Evolutionary conservation across 2,797 vertebrate genomes (phyloP), one percentile per base, ranked within the genome.

Genomic region (Echeneis naucrates): DNA sequence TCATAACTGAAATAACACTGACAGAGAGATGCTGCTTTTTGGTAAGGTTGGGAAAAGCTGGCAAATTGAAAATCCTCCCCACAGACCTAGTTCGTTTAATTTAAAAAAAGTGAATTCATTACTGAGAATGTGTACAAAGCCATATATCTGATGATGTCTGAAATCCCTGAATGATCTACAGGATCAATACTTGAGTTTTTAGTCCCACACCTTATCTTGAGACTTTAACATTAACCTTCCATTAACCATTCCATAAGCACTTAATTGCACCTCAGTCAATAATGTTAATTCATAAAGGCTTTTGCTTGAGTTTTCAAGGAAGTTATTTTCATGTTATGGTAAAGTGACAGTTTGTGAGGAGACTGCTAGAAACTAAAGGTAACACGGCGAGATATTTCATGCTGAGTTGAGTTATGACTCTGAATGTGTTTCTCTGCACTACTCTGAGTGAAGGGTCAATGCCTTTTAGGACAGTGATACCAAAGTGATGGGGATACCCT

Each of bases 161-260:
- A 96, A 96, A 95, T 86, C 91, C 83, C 91, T 92, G 80, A 2
- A 61, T 50, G 90, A 93, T 94, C 93, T 93, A 90, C 91, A 92
- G 93, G 96, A 98, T 98, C 97, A 96, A 99, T 98, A 97, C 91
- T 95, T 93, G 95, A 95, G 93, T 96, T 97, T 97, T 96, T 97
- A 96, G 95, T 94, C 95, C 95, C 95, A 94, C 95, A 95, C 95
- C 96, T 96, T 95, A 95, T 96, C 95, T 93, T 91, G 90, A 97
- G 95, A 96, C 96, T 96, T 95, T 87, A 94, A 93, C 96, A 97
- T 99, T 98, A 98, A 97, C 96, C 96, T 96, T 97, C 96, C 96
- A 98, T 98, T 98, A 98, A 97, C 96, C 96, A 96, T 96, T 96
- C 95, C 94, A 94, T 93, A 94, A 92, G 93, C 96, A 93, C 94